Base-by-base conservation (phyloP, 2,888 invertebrate species). In the Odontomyia ornata region DNA sequence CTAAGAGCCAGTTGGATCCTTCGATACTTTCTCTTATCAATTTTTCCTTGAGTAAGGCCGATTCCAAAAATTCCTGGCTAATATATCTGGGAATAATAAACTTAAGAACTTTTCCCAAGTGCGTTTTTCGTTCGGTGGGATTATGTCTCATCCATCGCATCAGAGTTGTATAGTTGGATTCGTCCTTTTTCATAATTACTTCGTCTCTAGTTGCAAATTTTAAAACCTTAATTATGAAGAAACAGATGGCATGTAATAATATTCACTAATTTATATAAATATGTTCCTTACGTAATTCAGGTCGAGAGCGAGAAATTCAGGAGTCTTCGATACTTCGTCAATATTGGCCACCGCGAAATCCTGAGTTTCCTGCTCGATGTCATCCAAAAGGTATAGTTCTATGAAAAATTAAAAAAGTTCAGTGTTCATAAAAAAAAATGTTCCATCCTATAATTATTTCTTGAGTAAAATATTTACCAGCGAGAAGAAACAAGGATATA, bases 1-100 rank as follows among this genome's bases (percentile, higher is more conserved):
- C 71, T 18, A 72, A 28, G 7, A 72, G 30, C 71, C 71, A 72
- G 18, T 72, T 72, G 1, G 52, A 52, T 4, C 52, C 52, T 52
- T 52, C 52, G 18, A 52, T 52, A 18, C 52, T 43, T 1, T 72
- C 18, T 9, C 71, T 18, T 15, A 72, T 4, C 2, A 72, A 11
- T 21, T 25, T 47, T 13, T 72, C 71, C 30, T 72, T 72, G 28
- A 72, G 18, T 46, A 72, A n/a, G 1, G n/a, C 56, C 2, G 71
- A 15, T n/a, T 72, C 28, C 3, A 72, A 25, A 21, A 72, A 72
- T 1, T 15, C n/a, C 18, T 36, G 56, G n/a, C 56, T 28, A 7
- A 72, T 25, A 28, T 27, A 28, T 2, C 11, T n/a, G 7, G 71
- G 46, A 11, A 15, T 13, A 11, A 72, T 52, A n/a, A 15, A 52